A percentile compares a stretch with the other conserved stretches of the same genome.
Conservation (phyloP, 2,888 invertebrate species). For the Dolomedes plantarius region DNA sequence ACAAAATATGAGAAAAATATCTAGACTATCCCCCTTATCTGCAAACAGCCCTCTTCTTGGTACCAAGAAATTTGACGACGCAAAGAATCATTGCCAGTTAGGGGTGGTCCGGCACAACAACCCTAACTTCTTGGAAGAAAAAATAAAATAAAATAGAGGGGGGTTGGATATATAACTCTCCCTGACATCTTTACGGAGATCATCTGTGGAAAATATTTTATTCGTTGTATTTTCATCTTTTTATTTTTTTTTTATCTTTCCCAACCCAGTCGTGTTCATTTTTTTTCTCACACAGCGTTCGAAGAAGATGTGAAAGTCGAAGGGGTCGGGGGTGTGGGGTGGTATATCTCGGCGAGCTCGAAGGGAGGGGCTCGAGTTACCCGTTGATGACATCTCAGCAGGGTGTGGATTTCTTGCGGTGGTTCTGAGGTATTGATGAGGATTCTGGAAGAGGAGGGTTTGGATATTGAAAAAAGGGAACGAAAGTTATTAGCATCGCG, state of each 20-base stretch:
- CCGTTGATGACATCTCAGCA: slow-evolving; percentile 63
- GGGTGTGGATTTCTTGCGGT: slow-evolving; percentile 36
- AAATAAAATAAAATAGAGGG: not conserved
- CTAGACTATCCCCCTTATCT: not conserved
- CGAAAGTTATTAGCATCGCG: slow-evolving; percentile 26
- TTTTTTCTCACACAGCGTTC: not conserved
- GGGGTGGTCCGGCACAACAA: slow-evolving; percentile 25
- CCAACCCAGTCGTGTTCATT: not conserved
- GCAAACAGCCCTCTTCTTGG: not conserved
- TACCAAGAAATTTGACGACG: not conserved
- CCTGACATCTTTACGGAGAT: slow-evolving; percentile 59
- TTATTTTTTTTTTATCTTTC: not conserved
- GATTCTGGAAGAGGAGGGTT: not conserved
- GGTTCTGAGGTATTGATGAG: slow-evolving; percentile 20
- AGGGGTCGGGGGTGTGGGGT: no score
- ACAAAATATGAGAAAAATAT: not conserved
- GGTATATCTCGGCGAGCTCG: not conserved
- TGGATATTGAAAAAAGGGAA: not conserved
- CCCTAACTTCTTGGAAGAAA: not conserved
- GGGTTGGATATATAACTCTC: slow-evolving; percentile 29
- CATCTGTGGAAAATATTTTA: slow-evolving; percentile 42
- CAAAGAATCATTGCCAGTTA: slow-evolving; percentile 9
- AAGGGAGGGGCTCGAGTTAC: slow-evolving; percentile 47
- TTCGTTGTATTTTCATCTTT: not conserved
- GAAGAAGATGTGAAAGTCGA: slow-evolving; percentile 2